Evolutionary conservation across 2,888 invertebrate genomes (phyloP).

Genomic region (Hipparchia sbordonii): DNA sequence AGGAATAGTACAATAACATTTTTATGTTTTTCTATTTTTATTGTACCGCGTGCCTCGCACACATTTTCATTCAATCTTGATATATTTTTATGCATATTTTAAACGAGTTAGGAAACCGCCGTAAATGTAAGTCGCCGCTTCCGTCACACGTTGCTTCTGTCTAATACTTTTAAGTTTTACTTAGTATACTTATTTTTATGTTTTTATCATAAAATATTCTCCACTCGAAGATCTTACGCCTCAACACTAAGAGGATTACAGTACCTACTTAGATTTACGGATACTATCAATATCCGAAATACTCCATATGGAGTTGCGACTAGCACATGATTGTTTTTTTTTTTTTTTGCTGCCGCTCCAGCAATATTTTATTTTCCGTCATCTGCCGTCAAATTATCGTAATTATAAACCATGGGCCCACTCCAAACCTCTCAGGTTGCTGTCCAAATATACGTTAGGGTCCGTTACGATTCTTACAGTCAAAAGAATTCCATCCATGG

Average conservation of each 20-base stretch:
- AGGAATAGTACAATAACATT: too few species aligned
- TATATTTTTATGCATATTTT: too few species aligned
- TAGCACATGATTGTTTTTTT: background rate
- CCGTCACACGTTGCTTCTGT: too few species aligned
- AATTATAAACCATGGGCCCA: constrained; percentile 78
- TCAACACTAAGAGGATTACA: background rate
- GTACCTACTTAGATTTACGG: too few species aligned
- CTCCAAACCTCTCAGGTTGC: constrained; percentile 78
- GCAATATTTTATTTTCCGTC: constrained; percentile 50
- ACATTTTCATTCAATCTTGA: background rate
- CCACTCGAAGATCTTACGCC: too few species aligned
- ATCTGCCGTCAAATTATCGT: constrained; percentile 78
- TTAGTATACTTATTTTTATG: too few species aligned
- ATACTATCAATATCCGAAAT: background rate
- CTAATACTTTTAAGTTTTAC: too few species aligned
- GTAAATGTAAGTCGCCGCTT: too few species aligned
- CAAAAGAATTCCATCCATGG: constrained; percentile 74
- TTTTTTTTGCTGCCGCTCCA: constrained; percentile 14
- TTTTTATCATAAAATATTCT: too few species aligned
- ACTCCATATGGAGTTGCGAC: background rate
- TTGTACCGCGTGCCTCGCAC: too few species aligned
- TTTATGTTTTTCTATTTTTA: too few species aligned
- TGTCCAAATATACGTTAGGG: constrained; percentile 83
- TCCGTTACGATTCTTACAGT: constrained; percentile 74
- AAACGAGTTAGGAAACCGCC: background rate